phyloP scores from a whole-genome alignment of 2,113 vertebrate genomes.

The Mus pahari region DNA sequence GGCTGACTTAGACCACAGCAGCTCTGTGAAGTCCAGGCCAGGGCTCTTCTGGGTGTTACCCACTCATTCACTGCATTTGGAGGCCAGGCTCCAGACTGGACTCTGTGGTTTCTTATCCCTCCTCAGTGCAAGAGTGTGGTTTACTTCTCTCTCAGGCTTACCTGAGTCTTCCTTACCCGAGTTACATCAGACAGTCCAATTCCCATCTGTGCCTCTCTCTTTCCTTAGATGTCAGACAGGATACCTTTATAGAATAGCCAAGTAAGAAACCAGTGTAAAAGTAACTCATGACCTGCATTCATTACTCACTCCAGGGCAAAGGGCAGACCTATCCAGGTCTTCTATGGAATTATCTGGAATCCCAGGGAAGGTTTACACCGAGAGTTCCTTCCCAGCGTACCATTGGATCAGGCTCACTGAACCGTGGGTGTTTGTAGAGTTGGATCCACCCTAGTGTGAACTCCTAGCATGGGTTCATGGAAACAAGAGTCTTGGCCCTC shows the following conservation, averaged over 20 bases:
- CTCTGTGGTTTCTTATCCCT: background rate
- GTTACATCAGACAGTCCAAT: background rate
- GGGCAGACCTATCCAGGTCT: background rate
- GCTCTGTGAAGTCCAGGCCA: background rate
- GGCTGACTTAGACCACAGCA: background rate
- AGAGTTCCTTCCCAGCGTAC: background rate
- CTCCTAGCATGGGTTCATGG: background rate
- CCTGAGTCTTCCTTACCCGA: conserved; percentile 1
- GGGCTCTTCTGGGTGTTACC: background rate
- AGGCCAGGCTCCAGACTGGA: background rate
- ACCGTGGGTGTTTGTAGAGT: background rate
- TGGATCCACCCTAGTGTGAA: background rate
- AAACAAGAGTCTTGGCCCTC: background rate
- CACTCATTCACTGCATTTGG: background rate
- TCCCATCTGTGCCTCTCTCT: conserved; percentile 50
- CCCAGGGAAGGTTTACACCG: background rate
- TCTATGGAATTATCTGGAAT: background rate
- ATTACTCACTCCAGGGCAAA: background rate
- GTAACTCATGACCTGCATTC: background rate
- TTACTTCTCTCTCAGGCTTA: background rate
- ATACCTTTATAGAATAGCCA: conserved; percentile 27
- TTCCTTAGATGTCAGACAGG: background rate
- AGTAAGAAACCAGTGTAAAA: conserved; percentile 15
- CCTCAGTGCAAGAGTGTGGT: background rate
- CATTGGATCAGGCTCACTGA: background rate